Conservation (phyloP, 1,140 invertebrate species). For the Venturia canescens region DNA sequence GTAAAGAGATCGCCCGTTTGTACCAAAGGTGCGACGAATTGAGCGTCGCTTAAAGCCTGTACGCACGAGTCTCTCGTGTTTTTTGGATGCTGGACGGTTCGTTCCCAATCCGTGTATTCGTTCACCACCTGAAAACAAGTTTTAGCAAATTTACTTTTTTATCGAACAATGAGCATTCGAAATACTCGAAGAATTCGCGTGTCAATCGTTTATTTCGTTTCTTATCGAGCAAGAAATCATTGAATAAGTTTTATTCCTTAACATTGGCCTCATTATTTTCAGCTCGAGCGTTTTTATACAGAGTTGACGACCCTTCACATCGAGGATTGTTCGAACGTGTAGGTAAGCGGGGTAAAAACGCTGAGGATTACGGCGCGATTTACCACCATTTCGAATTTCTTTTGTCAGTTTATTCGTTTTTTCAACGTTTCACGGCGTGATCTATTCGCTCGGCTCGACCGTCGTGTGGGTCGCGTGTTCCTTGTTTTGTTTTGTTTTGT, state of each 20-base stretch:
- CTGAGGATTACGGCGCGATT: conserved; percentile 47
- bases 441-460: not conserved
- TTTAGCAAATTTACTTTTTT: not conserved
- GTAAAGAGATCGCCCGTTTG: conserved; percentile 88
- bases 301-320: not conserved
- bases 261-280: too few relatives aligned
- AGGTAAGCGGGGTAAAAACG: conserved; percentile 40
- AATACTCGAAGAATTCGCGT: not conserved
- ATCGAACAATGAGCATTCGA: not conserved
- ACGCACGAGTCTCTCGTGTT: conserved; percentile 95
- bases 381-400: conserved; percentile 9
- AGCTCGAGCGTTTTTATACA: not conserved
- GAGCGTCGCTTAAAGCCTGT: conserved; percentile 93
- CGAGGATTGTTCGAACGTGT: conserved; percentile 18
- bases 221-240: not conserved
- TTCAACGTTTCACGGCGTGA: not conserved
- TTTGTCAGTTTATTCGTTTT: conserved; percentile 31
- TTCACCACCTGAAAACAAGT: conserved; percentile 83
- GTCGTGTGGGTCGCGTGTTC: too few relatives aligned
- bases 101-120: conserved; percentile 98
- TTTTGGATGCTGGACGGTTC: conserved; percentile 93
- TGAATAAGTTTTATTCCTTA: too few relatives aligned
- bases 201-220: not conserved
- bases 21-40: conserved; percentile 91
- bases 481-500: conserved; percentile 41